Evolutionary conservation across 2,888 invertebrate species (phyloP), one percentile per base, ranked within the genome.

Genomic region (Spicauda simplicius): DNA sequence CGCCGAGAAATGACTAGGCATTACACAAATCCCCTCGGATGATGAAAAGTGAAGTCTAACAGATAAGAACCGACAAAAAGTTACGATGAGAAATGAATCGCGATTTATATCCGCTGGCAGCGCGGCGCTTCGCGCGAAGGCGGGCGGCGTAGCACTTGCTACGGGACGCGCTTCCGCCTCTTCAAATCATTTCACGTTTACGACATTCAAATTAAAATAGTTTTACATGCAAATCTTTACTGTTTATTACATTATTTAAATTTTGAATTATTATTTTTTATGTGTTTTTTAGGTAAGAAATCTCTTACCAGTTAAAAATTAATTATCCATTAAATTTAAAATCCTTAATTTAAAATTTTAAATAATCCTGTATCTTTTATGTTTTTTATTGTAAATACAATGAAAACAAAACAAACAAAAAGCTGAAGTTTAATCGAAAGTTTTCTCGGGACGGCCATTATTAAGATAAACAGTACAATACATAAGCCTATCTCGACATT

Each of bases 1-100:
- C 93, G 93, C 92, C 93, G 93, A 93, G 93, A 93, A 93, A 93
- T 93, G 93, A 93, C 93, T 93, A 93, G 93, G 93, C 93, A 93
- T 93, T 93, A 93, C 93, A 93, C 93, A 93, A 93, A 93, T 93
- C 93, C 93, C 93, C 88, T 93, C 84, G 93, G 93, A 93, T 93
- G 93, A 93, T 93, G 93, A 93, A 93, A 93, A 93, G 93, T 93
- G 93, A 93, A 93, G 93, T 93, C 91, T 93, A 91, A 93, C 93
- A 93, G 93, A 93, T 93, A 93, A 93, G 93, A 91, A 93, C 93
- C 93, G 93, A 92, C 93, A 93, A 93, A 93, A 93, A 93, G 91
- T 93, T 93, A 89, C 93, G 92, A 93, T 93, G 93, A 93, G 93
- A 93, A 93, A 93, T 93, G 93, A 93, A 88, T 92, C 91, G 92